Percentiles rank a stretch among this genome's conserved stretches.
phyloP scores from a whole-genome alignment of 1,140 invertebrate genomes.

The Brachionus plicatilis region DNA sequence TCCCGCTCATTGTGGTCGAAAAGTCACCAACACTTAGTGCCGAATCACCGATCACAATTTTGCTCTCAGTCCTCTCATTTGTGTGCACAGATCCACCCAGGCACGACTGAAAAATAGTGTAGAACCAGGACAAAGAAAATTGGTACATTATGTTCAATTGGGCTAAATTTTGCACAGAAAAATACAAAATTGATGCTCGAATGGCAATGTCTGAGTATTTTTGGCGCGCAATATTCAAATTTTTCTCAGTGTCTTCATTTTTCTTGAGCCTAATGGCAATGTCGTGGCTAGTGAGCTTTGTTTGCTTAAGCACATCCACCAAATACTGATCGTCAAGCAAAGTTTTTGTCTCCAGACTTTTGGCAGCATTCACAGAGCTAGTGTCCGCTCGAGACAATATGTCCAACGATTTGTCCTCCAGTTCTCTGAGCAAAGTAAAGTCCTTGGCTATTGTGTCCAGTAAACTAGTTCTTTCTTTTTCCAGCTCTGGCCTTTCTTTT shows the following conservation, averaged over 20 bases:
- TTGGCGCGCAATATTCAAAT: slow-evolving; percentile 49
- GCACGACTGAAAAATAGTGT: slow-evolving; percentile 48
- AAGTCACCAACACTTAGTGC: background rate
- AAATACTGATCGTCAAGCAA: slow-evolving; percentile 53
- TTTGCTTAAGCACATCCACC: slow-evolving; percentile 51
- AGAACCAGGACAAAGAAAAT: slow-evolving; percentile 55
- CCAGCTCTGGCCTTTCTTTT: slow-evolving; percentile 52
- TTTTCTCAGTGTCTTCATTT: slow-evolving; percentile 52
- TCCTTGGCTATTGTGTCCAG: slow-evolving; percentile 53
- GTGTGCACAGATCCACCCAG: background rate
- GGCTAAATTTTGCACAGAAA: slow-evolving; percentile 53
- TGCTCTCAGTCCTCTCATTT: background rate
- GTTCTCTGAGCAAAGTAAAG: slow-evolving; percentile 47
- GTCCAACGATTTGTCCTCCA: slow-evolving; percentile 53
- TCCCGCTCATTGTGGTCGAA: background rate
- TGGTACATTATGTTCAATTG: slow-evolving; percentile 56
- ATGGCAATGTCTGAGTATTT: slow-evolving; percentile 53
- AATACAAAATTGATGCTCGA: slow-evolving; percentile 54
- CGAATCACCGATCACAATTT: background rate
- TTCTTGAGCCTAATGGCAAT: slow-evolving; percentile 50
- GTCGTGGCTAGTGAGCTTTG: slow-evolving; percentile 51
- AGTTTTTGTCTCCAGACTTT: background rate
- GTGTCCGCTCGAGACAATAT: slow-evolving; percentile 51
- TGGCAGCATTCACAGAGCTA: slow-evolving; percentile 43
- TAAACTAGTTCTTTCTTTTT: slow-evolving; percentile 49